Evolutionary conservation across 2,888 invertebrate species (phyloP), one percentile per base, ranked within the genome.

Genomic region (Cataglyphis albicans): DNA sequence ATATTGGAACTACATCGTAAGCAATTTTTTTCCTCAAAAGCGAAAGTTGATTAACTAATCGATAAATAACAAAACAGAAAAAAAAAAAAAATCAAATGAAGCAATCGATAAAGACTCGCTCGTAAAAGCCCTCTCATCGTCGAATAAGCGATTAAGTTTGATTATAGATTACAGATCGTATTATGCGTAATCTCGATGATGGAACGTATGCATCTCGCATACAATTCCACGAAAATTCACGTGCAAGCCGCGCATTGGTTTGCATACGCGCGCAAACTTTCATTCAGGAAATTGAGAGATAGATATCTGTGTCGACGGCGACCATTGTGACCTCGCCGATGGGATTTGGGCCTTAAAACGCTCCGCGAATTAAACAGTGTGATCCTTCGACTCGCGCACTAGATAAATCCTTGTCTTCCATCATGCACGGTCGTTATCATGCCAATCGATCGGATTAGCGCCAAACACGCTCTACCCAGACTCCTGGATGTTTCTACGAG

Each of bases 201-300:
- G 78, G 44, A 59, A 70, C 57, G 59, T 67, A 25, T 52, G 67
- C 38, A 67, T 67, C 25, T 76, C 55, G 29, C 10, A 7, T 67
- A 67, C 80, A 82, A 75, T 61, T 68, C 70, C 9, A 61, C 78
- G 83, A 82, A 86, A 83, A 67, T 67, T 76, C 59, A 59, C 44
- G 64, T 44, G 52, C 52, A 38, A 38, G 76, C 67, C 44, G 76
- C 38, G 18, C 18, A 52, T 74, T 73, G 84, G 82, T 85, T 87
- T 87, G 84, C 87, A 68, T 86, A 84, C 83, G 85, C 85, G 84
- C 57, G 83, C 86, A 84, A 90, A 90, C 90, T 90, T 90, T 90
- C 88, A 85, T 88, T 82, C 90, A 88, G 90, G 90, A 90, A 90
- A 90, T 90, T 90, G 90, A 86, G 87, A 90, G 90, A 90, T 90